Evolutionary conservation across 2,797 vertebrate genomes (phyloP), one percentile per base, ranked within the genome.

Genomic region (Phaenicophaeus curvirostris): DNA sequence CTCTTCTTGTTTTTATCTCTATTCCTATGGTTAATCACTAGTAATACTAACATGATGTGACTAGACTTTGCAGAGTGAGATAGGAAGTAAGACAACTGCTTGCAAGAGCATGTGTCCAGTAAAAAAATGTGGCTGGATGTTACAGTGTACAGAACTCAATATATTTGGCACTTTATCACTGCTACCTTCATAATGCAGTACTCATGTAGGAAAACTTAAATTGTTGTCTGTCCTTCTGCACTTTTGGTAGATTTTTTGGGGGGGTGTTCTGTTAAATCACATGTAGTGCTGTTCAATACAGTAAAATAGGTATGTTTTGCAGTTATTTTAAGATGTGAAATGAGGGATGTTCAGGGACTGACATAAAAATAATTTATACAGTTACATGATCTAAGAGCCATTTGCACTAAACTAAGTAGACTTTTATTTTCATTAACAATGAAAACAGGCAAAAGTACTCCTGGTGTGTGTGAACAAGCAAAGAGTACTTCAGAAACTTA

Each of bases 21-120:
- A 19, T 24, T 62, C 69, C 75, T 94, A 33, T 6, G 71, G 61
- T 73, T 95, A 88, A 85, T 31, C 50, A 69, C 72, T 23, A 33
- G 20, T 11, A 68, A 50, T 62, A 46, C 3, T 62, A 65, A 58
- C 5, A 6, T 50, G 31, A 63, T n/a, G 54, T 79, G 44, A 44
- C 15, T 27, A 80, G 57, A 41, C 31, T 69, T 82, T 51, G 24
- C 11, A 24, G 28, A 73, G 8, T 28, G n/a, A 66, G 8, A 62
- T 48, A 54, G 13, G 23, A 90, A 44, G 31, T 19, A 51, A 63
- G n/a, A 71, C 5, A 51, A 2, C 11, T 68, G 41, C 35, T n/a
- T 13, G 11, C 20, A 59, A 31, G 11, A 69, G 9, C 0, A 2
- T 4, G 7, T 5, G 5, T 13, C 19, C n/a, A 30, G 46, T 28